Conservation (phyloP, 1,140 invertebrate species). For the Mylabris phalerata region DNA sequence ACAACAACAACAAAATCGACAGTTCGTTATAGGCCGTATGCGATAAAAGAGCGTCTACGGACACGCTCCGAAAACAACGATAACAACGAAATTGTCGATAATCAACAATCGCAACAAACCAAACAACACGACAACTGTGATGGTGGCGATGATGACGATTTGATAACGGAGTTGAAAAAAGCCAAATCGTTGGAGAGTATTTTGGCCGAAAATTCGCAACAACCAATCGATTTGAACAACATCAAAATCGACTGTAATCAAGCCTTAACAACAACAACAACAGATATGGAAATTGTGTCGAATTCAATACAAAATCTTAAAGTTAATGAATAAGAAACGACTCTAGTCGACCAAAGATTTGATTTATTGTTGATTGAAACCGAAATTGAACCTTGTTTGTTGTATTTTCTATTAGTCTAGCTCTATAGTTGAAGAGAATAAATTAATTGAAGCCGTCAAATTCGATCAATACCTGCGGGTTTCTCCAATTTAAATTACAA, state of each 20-base stretch:
- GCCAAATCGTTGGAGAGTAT: slow-evolving; percentile 38
- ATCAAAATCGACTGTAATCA: slow-evolving; percentile 14
- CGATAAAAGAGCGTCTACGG: slow-evolving; percentile 43
- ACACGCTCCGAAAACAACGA: slow-evolving; percentile 56
- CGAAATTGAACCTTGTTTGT: too few species aligned
- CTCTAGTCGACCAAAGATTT: too few species aligned
- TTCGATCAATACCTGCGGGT: too few species aligned
- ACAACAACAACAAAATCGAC: too few species aligned
- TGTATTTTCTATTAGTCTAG: too few species aligned
- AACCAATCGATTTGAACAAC: slow-evolving; percentile 16
- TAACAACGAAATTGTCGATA: slow-evolving; percentile 41
- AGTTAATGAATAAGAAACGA: slow-evolving; percentile 26
- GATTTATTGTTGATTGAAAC: too few species aligned
- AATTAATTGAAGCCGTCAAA: too few species aligned
- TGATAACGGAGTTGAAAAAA: slow-evolving; percentile 34
- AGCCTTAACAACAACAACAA: not conserved
- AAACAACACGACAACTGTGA: slow-evolving; percentile 21
- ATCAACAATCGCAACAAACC: too few species aligned
- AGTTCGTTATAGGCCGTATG: slow-evolving; percentile 37
- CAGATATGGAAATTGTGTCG: slow-evolving; percentile 35
- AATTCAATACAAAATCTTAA: slow-evolving; percentile 36
- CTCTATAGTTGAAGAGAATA: too few species aligned
- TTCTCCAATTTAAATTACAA: too few species aligned
- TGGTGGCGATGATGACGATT: slow-evolving; percentile 25
- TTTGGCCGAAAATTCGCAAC: slow-evolving; percentile 22